Evolutionary conservation across 2,888 invertebrate genomes (phyloP), one percentile per base, ranked within the genome.

Genomic region (Megastigmus dorsalis): DNA sequence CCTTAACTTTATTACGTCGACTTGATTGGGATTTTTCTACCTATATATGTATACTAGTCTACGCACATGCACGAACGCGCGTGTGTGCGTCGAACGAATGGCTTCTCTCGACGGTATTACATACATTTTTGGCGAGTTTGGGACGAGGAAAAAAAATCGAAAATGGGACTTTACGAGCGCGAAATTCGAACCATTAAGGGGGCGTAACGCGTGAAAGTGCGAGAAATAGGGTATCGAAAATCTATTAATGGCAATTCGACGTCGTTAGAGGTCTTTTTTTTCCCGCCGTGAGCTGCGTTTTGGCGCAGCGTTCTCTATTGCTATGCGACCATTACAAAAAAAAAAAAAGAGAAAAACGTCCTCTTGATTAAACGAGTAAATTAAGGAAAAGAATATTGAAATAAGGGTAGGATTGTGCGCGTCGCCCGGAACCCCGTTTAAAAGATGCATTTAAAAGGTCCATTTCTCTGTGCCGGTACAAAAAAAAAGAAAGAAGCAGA

Each of bases 111-210:
- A n/a, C n/a, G n/a, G n/a, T n/a, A n/a, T n/a, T n/a, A n/a, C n/a
- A n/a, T n/a, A n/a, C n/a, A n/a, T n/a, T n/a, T 20, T n/a, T 18
- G 54, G n/a, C 6, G n/a, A n/a, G n/a, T n/a, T 26, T 38, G 3
- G 28, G n/a, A n/a, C 15, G 28, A 41, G 38, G 10, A 18, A 15
- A 38, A 15, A 52, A 67, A 67, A 67, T 67, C 45, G 68, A 68
- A 55, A 76, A 75, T 70, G 66, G 69, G 63, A 67, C 67, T 71
- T 78, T 67, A 70, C 72, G 66, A 52, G 63, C 62, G 48, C 68
- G 43, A 68, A 67, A 48, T 68, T 78, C 66, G 65, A 67, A 65
- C 20, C 59, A 41, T 52, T 20, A 68, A 62, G 55, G 38, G 15
- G 41, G 66, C n/a, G n/a, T n/a, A n/a, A n/a, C n/a, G n/a, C n/a